Base-by-base conservation (phyloP, 2,888 invertebrate genomes). In the Oscheius sp. region DNA sequence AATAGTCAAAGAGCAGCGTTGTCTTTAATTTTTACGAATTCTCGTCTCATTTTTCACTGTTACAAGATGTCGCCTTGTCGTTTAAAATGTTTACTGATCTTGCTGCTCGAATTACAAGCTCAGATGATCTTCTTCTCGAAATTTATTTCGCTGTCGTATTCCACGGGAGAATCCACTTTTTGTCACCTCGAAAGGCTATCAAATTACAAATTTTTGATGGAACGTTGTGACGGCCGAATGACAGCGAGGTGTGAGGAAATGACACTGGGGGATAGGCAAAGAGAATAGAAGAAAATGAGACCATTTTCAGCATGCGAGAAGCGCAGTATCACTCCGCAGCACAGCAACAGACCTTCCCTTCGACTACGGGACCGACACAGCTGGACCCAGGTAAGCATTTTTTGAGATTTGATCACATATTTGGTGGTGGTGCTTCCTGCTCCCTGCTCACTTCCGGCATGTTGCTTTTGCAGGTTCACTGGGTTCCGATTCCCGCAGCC, bases 251-350 rank as follows among this genome's bases (percentile, higher is more conserved):
- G 35, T 35, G 35, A 35, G 9, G 35, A 6, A 9, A 35, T 35
- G 3, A 6, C 3, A 35, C 3, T 9, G 35, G 35, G 35, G n/a
- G 25, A 27, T 21, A 41, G 61, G 16, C n/a, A 9, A 43, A 18
- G 23, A 41, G 43, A 23, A 23, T 43, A 16, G 21, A 43, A 9
- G 3, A 9, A 35, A 35, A n/a, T n/a, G 35, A 35, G 35, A 35
- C 35, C 29, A 2, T 18, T 72, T 72, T 64, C 77, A 85, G 85
- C 83, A 85, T 85, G 84, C 79, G 84, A 77, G 85, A 85, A 78
- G 83, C 85, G 61, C 82, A 81, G 74, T 80, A 82, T 79, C 84
- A 80, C 80, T 79, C 80, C 73, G 77, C 78, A 80, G 78, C 79
- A 68, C 73, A 72, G 64, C 75, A 69, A 73, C 81, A 72, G 76